Conservation (phyloP, 1,140 invertebrate species). For the Xylocopa sonorina region DNA sequence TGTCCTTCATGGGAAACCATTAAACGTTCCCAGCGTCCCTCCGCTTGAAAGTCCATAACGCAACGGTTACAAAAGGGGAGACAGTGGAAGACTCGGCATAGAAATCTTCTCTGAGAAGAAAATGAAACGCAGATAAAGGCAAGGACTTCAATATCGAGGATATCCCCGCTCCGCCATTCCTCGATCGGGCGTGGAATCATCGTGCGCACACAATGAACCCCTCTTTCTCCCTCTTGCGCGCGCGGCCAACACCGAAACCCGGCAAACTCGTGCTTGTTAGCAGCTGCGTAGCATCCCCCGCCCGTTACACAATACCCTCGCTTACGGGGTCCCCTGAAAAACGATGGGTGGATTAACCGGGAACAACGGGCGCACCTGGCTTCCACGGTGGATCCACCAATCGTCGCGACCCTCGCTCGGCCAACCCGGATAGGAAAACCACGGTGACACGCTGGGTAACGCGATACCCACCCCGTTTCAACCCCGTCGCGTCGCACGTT, state of each 20-base stretch:
- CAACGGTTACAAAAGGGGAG: neutral
- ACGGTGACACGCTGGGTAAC: conserved; percentile 57
- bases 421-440: conserved; percentile 25
- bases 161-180: conserved; percentile 74
- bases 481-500: neutral
- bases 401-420: conserved; percentile 55
- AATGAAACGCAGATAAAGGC: conserved; percentile 38
- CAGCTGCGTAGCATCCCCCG: conserved; percentile 80
- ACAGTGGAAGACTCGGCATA: neutral
- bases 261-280: conserved; percentile 79
- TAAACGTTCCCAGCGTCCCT: too few species aligned
- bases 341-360: conserved; percentile 80
- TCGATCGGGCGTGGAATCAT: conserved; percentile 51
- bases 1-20: too few species aligned
- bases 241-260: conserved; percentile 56
- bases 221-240: conserved; percentile 4
- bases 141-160: conserved; percentile 61
- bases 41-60: neutral
- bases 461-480: conserved; percentile 12
- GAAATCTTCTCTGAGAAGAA: conserved; percentile 23
- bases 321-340: conserved; percentile 74
- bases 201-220: conserved; percentile 39
- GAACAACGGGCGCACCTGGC: conserved; percentile 77
- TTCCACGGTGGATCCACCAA: conserved; percentile 71
- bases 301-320: conserved; percentile 77